A percentile compares a stretch with the other conserved stretches of the same genome.
Evolutionary conservation across 2,797 vertebrate species (phyloP).

Genomic region (Urocyon cinereoargenteus): DNA sequence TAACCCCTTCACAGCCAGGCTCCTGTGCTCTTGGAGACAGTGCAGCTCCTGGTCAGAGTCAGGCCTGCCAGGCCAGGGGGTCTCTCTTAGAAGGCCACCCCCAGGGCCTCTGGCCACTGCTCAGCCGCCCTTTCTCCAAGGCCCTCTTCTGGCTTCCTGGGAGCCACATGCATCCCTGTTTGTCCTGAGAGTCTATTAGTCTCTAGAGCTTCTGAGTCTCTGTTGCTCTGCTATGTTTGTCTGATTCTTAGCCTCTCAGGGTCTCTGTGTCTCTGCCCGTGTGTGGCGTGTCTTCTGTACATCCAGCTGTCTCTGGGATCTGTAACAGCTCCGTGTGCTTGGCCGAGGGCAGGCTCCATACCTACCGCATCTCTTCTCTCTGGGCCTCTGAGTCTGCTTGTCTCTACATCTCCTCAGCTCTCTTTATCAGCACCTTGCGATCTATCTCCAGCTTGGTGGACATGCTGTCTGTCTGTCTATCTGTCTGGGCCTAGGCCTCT

Average conservation of each 20-base stretch:
- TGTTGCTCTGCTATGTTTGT: background rate
- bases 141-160: background rate
- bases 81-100: background rate
- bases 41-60: background rate
- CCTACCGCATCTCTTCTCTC: background rate
- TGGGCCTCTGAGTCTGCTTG: background rate
- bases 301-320: background rate
- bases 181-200: accelerated
- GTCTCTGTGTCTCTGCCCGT: background rate
- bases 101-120: background rate
- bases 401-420: background rate
- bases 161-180: background rate
- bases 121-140: background rate
- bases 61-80: background rate
- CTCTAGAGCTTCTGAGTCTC: background rate
- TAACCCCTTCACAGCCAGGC: conserved; percentile 46
- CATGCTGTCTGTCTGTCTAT: background rate
- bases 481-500: background rate
- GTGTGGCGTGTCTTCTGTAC: background rate
- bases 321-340: background rate
- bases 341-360: background rate
- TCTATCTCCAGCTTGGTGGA: background rate
- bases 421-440: background rate
- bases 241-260: background rate
- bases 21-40: background rate